Percentiles rank a stretch among this genome's conserved stretches.
Conservation (phyloP, 2,888 invertebrate genomes). For the Spialia ferax region DNA sequence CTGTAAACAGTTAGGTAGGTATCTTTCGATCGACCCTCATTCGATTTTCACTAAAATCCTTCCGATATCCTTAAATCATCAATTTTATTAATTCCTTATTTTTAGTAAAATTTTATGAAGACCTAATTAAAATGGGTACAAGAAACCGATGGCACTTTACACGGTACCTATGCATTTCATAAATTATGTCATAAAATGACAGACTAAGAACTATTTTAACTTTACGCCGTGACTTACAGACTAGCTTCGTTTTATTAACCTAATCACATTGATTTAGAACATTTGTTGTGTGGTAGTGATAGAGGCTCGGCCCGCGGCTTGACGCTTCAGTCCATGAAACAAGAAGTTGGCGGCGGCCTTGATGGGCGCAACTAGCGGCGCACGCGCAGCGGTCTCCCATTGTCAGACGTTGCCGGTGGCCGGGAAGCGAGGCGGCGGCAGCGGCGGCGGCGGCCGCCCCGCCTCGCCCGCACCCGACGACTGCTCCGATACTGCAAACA, state of each 20-base stretch:
- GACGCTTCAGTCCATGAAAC: conserved; percentile 88
- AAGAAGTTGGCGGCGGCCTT: conserved; percentile 90
- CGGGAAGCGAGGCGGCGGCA: conserved; percentile 93
- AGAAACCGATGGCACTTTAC: conserved; percentile 77
- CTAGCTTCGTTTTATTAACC: conserved; percentile 77
- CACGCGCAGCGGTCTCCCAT: conserved; percentile 89
- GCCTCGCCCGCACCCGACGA: conserved; percentile 92
- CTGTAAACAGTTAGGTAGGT: conserved; percentile 58
- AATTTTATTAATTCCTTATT: conserved; percentile 47
- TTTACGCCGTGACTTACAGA: conserved; percentile 80
- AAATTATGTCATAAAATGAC: conserved; percentile 83
- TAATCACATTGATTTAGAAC: conserved; percentile 87
- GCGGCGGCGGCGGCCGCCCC: conserved; percentile 92
- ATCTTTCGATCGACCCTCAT: conserved; percentile 33
- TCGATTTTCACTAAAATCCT: conserved; percentile 42
- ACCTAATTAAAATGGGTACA: conserved; percentile 80
- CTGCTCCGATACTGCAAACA: conserved; percentile 93
- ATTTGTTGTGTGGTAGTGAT: conserved; percentile 85
- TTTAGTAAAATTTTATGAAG: conserved; percentile 62
- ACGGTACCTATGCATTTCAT: conserved; percentile 77
- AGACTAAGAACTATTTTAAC: conserved; percentile 79
- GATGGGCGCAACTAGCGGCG: conserved; percentile 86
- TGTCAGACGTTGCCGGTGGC: conserved; percentile 92
- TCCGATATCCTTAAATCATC: conserved; percentile 44
- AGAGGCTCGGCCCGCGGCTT: conserved; percentile 74